Evolutionary conservation across 2,797 vertebrate genomes (phyloP), one percentile per base, ranked within the genome.

Genomic region (Sebastes itinus): DNA sequence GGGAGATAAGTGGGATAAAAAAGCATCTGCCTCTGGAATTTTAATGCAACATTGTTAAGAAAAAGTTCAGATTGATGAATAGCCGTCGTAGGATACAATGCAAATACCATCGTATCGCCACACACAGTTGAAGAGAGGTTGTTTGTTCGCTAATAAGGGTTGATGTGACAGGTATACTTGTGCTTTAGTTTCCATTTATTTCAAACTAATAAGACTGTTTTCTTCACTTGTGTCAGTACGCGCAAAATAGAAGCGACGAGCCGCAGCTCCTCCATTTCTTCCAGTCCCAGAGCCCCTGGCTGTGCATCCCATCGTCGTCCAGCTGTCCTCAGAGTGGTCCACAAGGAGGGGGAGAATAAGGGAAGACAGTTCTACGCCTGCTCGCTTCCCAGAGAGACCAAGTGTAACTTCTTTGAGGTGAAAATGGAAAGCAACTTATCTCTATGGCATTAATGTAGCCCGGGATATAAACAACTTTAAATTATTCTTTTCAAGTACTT

Each of bases 321-420:
- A 62, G 96, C 97, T 52, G 79, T 90, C 84, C 96, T 98, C 83
- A 92, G 95, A 66, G 91, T 97, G 72, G 98, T 99, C 80, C 96
- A 90, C 86, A 99, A 99, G 87, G 95, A 96, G 0, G 98, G 98
- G 5, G 95, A 96, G 61, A 99, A 98, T 94, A 97, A 97, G 78
- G 97, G 97, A 87, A 96, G 98, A 11, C 95, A 89, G 71, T 99
- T 99, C 90, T 98, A 97, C 42, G 77, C 89, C 73, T 99, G 98
- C 89, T 92, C 98, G 25, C 92, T 97, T 38, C 96, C 97, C 72
- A 88, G 91, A 72, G 95, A 95, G 86, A 90, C 85, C 8, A 96
- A 82, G 4, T 99, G 98, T 60, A 93, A 96, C 85, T 98, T 96
- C 92, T 99, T 99, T 82, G 79, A 98, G 94, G 98, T 99, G 94